Conservation (phyloP, 37 sponge, comb jelly and placozoan genomes). For the Halichondria panicea region DNA sequence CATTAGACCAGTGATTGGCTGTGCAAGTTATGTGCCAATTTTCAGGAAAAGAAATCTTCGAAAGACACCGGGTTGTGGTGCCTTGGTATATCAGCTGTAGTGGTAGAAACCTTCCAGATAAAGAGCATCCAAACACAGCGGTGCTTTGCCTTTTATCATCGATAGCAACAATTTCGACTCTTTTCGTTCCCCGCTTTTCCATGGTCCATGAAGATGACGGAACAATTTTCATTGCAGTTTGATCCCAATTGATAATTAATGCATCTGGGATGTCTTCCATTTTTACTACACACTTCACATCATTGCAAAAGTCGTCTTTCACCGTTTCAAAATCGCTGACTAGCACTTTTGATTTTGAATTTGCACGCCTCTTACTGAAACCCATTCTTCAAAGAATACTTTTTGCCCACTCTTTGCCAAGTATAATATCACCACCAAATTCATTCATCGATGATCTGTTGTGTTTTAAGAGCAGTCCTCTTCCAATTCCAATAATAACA, state of each 20-base stretch:
- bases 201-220: slow-evolving; percentile 43
- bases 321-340: too few relatives aligned
- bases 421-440: too few relatives aligned
- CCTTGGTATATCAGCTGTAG: slow-evolving; percentile 41
- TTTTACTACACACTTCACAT: too few relatives aligned
- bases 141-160: slow-evolving; percentile 46
- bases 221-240: slow-evolving; percentile 26
- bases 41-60: slow-evolving; percentile 19
- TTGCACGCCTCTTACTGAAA: too few relatives aligned
- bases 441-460: too few relatives aligned
- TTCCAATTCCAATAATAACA: too few relatives aligned
- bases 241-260: slow-evolving; percentile 41
- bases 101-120: slow-evolving; percentile 25
- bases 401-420: too few relatives aligned
- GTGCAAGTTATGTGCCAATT: slow-evolving; percentile 35
- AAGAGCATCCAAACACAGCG: slow-evolving; percentile 22
- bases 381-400: too few relatives aligned
- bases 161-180: slow-evolving; percentile 33
- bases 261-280: background rate
- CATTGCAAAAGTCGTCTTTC: too few relatives aligned
- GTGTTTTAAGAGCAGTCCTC: too few relatives aligned
- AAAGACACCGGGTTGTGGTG: slow-evolving; percentile 20
- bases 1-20: slow-evolving; percentile 42
- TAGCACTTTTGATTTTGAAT: too few relatives aligned
- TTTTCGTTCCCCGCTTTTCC: slow-evolving; percentile 37